Evolutionary conservation across 2,113 vertebrate genomes (phyloP).

Genomic region (Leptosomus discolor): DNA sequence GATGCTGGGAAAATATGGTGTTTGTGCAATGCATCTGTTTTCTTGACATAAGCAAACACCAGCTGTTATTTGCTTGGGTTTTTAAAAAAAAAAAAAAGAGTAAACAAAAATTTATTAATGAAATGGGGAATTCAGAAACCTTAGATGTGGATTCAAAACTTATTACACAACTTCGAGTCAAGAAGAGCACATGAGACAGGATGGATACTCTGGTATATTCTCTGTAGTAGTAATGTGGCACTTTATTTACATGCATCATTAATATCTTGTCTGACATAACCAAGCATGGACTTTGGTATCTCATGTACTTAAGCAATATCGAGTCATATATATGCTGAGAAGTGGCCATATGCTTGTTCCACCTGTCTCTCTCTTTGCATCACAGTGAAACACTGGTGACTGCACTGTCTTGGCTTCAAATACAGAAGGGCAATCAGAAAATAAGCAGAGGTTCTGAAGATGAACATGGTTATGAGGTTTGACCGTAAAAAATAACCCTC

Average conservation of each 20-base stretch:
- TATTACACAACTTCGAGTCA: neutral
- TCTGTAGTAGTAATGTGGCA: neutral
- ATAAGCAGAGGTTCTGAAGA: neutral
- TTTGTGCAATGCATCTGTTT: neutral
- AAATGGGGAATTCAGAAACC: neutral
- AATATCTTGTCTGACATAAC: neutral
- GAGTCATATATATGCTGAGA: neutral
- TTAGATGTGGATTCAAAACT: conserved; percentile 3
- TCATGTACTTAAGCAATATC: neutral
- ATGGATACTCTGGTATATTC: neutral
- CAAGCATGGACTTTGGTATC: neutral
- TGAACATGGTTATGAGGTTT: neutral
- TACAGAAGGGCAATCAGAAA: neutral
- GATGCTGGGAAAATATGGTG: neutral
- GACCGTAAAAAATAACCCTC: neutral
- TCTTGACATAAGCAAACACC: neutral
- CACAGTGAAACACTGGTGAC: neutral
- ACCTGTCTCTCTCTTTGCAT: neutral
- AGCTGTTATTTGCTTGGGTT: conserved; percentile 29
- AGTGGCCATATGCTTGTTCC: neutral
- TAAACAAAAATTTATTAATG: neutral
- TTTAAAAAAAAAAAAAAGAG: neutral
- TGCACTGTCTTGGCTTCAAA: neutral
- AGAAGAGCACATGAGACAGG: neutral
- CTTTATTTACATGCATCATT: neutral